These are phyloP conservation scores for Hemiscyllium ocellatum DNA, from an alignment of 2,113 vertebrate species.

Conservation along the genomic window DNA sequence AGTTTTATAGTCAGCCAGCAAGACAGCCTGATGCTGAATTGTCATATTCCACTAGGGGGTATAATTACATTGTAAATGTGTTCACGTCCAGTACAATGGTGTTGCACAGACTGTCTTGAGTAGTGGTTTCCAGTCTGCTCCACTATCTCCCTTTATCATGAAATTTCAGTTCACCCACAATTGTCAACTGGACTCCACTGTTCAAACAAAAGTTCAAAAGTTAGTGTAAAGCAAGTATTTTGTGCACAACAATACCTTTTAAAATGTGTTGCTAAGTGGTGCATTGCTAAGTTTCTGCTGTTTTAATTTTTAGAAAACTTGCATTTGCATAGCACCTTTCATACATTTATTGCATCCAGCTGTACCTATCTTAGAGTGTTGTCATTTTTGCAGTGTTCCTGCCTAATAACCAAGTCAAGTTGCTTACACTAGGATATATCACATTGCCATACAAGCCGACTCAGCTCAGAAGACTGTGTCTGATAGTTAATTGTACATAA, in stretches of 20 bases:
- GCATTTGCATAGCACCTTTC: background rate
- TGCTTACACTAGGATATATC: background rate
- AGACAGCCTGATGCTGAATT: background rate
- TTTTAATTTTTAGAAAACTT: background rate
- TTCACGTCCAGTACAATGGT: background rate
- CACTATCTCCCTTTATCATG: background rate
- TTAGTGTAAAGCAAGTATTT: background rate
- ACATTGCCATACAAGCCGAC: background rate
- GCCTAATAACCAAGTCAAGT: background rate
- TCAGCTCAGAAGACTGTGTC: background rate
- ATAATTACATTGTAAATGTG: background rate
- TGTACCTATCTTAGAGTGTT: background rate
- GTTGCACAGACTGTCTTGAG: background rate
- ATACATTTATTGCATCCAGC: background rate
- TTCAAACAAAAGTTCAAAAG: background rate
- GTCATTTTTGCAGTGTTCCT: background rate
- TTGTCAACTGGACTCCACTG: background rate
- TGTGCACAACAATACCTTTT: background rate
- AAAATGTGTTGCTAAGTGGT: background rate
- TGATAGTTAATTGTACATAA: background rate
- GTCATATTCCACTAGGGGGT: conserved; percentile 13
- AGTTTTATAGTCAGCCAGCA: background rate
- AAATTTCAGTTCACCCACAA: background rate
- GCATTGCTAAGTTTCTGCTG: background rate
- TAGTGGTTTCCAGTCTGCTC: background rate